These are phyloP conservation scores for Andrena haemorrhoa DNA, from an alignment of 2,888 invertebrate species.

Conservation along the genomic window DNA sequence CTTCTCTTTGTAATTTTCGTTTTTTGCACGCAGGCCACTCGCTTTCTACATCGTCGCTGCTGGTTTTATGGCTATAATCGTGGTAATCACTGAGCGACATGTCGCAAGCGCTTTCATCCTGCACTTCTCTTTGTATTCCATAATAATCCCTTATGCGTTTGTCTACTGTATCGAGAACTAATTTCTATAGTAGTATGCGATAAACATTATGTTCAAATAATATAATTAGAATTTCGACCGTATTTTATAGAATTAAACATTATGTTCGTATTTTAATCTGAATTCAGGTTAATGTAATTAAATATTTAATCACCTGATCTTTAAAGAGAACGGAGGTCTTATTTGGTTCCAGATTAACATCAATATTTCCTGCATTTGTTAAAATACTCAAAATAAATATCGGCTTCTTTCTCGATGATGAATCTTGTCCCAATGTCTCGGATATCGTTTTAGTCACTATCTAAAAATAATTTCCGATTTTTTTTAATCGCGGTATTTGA, in stretches of 20 bases:
- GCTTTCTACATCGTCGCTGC: conserved; percentile 28
- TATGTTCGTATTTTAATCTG: conserved; percentile 12
- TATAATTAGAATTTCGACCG: too few relatives aligned
- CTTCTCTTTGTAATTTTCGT: conserved; percentile 62
- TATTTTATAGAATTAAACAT: too few relatives aligned
- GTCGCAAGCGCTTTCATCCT: conserved; percentile 45
- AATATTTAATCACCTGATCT: conserved; percentile 83
- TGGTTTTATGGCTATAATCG: conserved; percentile 32
- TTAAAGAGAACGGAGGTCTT: conserved; percentile 86
- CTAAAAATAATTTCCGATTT: conserved; percentile 76
- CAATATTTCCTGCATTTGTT: conserved; percentile 84
- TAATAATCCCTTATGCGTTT: conserved; percentile 77
- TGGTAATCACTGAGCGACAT: conserved; percentile 50
- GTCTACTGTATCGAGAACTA: conserved; percentile 73
- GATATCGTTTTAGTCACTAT: conserved; percentile 83
- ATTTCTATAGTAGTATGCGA: conserved; percentile 62
- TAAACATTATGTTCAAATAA: conserved; percentile 27
- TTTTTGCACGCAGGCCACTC: conserved; percentile 73
- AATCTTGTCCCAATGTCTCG: conserved; percentile 81
- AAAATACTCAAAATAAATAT: conserved; percentile 85
- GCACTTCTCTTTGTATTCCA: conserved; percentile 63
- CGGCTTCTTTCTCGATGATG: conserved; percentile 83
- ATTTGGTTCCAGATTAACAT: conserved; percentile 88
- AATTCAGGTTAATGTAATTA: conserved; percentile 18
- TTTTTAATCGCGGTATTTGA: neutral